Evolutionary conservation across 2,113 vertebrate genomes (phyloP), one percentile per base, ranked within the genome.

Genomic region (Polypterus senegalus): DNA sequence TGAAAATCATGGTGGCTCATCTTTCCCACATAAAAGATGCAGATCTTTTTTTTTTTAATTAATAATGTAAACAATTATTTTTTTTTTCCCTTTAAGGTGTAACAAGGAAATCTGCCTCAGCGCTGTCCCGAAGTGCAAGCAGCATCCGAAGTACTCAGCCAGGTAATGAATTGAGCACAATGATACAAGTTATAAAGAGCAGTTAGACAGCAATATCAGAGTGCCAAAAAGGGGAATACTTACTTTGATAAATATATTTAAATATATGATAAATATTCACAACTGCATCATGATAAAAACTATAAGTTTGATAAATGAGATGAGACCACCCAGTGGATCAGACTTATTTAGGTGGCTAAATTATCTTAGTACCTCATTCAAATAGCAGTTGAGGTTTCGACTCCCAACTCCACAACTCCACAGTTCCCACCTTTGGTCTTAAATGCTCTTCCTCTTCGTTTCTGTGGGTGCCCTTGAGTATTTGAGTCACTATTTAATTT

Each of bases 121-220:
- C 61, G 51, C 44, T 69, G 47, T 72, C 72, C 27, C 48, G 9
- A 27, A 74, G 67, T 55, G 71, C 54, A 63, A 70, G 60, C 11
- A 66, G 54, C 5, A 0, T 2, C 47, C 63, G 8, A 53, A 72
- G n/a, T 49, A 1, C 9, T 61, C 71, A 75, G 63, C 64, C 65
- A 78, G 73, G 67, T 71, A 76, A 4, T 10, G 68, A 4, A 51
- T 58, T 52, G 47, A 57, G 55, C 63, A 52, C 51, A 52, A 52
- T 7, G 10, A 52, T 52, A 52, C 51, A 52, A 52, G 51, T 52
- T 52, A 8, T 27, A 27, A 27, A 27, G 27, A 27, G 27, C 27
- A 27, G 1, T 69, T 47, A 62, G 64, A 46, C 49, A 55, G 2
- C 11, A 57, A 5, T 49, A 48, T 54, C 6, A 51, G 47, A 49